phyloP scores from a whole-genome alignment of 2,888 invertebrate genomes.

The Cistogaster globosa region DNA sequence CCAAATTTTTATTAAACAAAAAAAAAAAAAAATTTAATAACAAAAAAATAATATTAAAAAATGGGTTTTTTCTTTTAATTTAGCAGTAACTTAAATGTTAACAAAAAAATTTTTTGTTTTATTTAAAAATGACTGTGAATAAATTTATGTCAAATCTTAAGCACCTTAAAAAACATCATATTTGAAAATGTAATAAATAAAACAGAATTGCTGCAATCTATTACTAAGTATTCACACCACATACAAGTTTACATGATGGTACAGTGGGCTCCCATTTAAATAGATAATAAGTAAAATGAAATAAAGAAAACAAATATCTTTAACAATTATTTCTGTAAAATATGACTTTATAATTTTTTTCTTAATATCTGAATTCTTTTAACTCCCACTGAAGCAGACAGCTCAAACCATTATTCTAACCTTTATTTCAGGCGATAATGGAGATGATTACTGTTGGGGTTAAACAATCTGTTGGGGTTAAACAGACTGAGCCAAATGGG shows the following conservation, averaged over 20 bases:
- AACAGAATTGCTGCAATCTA: conserved; percentile 54
- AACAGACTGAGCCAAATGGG: too few relatives aligned
- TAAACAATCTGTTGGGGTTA: too few relatives aligned
- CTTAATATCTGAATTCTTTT: too few relatives aligned
- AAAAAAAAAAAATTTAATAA: too few relatives aligned
- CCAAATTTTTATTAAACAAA: conserved; percentile 34
- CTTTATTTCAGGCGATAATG: too few relatives aligned
- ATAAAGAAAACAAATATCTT: too few relatives aligned
- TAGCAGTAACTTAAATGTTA: conserved; percentile 28
- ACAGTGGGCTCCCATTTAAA: neutral
- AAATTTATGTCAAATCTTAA: conserved; percentile 62
- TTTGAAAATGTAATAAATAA: conserved; percentile 62
- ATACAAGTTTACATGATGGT: neutral
- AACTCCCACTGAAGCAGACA: too few relatives aligned
- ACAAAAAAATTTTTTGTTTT: conserved; percentile 25
- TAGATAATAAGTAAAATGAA: too few relatives aligned
- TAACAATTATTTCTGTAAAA: too few relatives aligned
- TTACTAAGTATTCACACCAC: conserved; percentile 15
- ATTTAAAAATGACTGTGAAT: conserved; percentile 64
- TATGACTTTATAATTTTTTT: too few relatives aligned
- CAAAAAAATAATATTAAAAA: neutral
- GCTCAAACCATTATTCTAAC: too few relatives aligned
- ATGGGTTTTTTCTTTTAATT: neutral
- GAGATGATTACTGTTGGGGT: too few relatives aligned
- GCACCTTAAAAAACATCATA: conserved; percentile 51